phyloP scores from a whole-genome alignment of 2,797 vertebrate species.

The Leucoraja ocellata region DNA sequence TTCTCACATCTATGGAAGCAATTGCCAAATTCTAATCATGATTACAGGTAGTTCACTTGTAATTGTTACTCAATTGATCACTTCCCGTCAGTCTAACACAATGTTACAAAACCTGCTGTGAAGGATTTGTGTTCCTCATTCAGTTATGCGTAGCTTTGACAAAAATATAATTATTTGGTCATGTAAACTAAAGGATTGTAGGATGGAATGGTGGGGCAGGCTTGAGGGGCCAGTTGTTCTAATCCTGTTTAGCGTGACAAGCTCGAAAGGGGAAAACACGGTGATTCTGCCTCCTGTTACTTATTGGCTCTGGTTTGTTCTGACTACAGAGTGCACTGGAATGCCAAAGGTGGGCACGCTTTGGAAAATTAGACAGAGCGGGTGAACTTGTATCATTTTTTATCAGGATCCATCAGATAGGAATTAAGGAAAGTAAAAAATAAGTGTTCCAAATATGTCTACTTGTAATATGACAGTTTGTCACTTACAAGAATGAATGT shows the following conservation, averaged over 20 bases:
- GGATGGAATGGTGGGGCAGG: too few species aligned
- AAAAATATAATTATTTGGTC: neutral
- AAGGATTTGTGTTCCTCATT: neutral
- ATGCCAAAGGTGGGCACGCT: neutral
- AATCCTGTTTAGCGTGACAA: too few species aligned
- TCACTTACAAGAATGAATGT: neutral
- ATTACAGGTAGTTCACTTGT: slow-evolving; percentile 20
- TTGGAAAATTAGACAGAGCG: neutral
- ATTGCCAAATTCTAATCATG: slow-evolving; percentile 24
- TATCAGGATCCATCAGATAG: neutral
- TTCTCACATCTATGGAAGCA: neutral
- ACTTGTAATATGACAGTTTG: neutral
- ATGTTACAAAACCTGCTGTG: neutral
- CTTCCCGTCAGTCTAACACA: neutral
- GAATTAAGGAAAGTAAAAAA: neutral
- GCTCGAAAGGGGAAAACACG: neutral
- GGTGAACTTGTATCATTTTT: neutral
- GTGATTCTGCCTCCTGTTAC: neutral
- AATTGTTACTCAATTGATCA: neutral
- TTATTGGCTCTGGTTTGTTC: neutral
- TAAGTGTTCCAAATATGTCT: neutral
- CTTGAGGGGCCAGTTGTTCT: too few species aligned
- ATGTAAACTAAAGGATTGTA: neutral
- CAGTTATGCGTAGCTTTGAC: neutral
- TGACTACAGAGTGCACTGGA: neutral